These are phyloP conservation scores for Tetropium fuscum DNA, from an alignment of 2,888 invertebrate genomes.

Conservation along the genomic window DNA sequence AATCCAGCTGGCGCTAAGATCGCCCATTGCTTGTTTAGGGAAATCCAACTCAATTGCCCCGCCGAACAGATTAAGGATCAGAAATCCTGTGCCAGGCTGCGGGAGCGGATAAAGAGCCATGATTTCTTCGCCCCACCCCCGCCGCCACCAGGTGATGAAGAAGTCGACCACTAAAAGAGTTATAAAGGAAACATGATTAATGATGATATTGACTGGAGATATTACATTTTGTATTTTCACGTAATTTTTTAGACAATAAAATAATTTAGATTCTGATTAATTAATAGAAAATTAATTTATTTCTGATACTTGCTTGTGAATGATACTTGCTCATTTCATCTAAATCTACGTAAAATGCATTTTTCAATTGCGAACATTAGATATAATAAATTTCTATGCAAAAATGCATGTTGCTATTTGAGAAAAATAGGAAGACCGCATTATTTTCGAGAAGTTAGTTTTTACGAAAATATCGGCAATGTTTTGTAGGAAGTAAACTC, in stretches of 20 bases:
- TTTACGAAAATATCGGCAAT: no score
- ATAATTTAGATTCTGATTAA: not conserved
- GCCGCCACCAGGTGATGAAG: conserved; percentile 29
- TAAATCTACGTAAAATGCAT: no score
- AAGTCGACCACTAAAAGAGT: conserved; percentile 14
- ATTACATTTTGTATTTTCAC: conserved; percentile 12
- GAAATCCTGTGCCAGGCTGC: conserved; percentile 57
- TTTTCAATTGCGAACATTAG: no score
- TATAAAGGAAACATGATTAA: conserved; percentile 14
- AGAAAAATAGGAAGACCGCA: no score
- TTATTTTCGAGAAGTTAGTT: no score
- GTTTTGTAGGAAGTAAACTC: no score
- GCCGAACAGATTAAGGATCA: conserved; percentile 62
- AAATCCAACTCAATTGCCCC: conserved; percentile 63
- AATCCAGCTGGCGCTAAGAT: conserved; percentile 59
- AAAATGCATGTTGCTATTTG: no score
- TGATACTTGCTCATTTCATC: no score
- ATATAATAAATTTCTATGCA: no score
- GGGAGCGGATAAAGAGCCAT: conserved; percentile 56
- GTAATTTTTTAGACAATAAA: conserved; percentile 5
- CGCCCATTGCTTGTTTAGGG: conserved; percentile 61
- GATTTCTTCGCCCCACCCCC: conserved; percentile 43
- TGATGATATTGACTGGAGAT: not conserved
- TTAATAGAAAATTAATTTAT: no score
- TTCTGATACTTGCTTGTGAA: no score